Base-by-base conservation (phyloP, 2,113 vertebrate genomes). In the Oncorhynchus gorbuscha region DNA sequence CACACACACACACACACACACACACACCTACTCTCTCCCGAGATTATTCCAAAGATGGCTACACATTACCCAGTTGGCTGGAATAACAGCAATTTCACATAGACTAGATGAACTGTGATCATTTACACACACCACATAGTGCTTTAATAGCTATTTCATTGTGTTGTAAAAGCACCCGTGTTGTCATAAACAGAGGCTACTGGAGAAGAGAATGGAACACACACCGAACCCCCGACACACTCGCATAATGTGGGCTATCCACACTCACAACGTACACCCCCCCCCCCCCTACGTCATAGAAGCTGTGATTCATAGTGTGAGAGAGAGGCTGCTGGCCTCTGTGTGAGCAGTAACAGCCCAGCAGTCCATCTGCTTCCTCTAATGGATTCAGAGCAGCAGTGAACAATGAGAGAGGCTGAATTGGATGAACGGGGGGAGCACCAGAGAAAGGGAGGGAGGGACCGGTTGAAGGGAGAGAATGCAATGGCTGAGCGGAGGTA, bases 371-470 rank as follows among this genome's bases (percentile, higher is more conserved):
- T 88, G 89, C 88, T 92, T 93, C 89, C 88, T 92, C 86, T 92
- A 93, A 91, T 90, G 90, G 90, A 91, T 93, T 94, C 89, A 90
- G 88, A 92, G 88, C 87, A 78, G 88, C 86, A 79, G 87, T 88
- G 88, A 94, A 92, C 91, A 92, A 90, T 93, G 87, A 93, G 87
- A 92, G 87, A 81, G 89, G 91, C 89, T 80, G 85, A 91, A 90
- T 82, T 89, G 89, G 90, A 79, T 81, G 87, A 81, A 88, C 82
- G 49, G 72, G 77, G 69, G 77, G 76, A 59, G 55, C 86, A 81
- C 80, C 78, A 81, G 75, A 83, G 77, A 24, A 1, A 66, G 26
- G 64, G 24, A 5, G 22, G 64, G 64, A 1, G 26, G 14, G 65
- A 32, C 11, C 3, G 30, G 28, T 11, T 11, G 30, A 16, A 11